These are phyloP conservation scores for Mionectes olivaceus DNA, from an alignment of 2,797 vertebrate genomes.

Conservation along the genomic window DNA sequence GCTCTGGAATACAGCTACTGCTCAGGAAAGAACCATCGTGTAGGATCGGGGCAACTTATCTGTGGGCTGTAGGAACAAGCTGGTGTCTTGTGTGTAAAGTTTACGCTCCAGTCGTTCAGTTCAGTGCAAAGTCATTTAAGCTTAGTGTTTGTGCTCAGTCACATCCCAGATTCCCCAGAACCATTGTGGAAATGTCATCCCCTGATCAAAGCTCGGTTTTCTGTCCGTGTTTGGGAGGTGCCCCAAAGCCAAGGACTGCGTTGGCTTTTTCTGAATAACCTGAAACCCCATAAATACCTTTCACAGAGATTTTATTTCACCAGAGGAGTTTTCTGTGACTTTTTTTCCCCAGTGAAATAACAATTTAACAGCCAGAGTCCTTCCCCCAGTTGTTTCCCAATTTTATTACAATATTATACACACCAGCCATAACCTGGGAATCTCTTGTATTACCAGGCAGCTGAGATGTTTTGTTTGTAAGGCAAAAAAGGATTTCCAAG, in stretches of 20 bases:
- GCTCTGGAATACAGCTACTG: neutral
- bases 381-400: neutral
- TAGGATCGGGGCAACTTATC: accelerated
- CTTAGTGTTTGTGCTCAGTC: neutral
- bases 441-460: neutral
- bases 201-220: neutral
- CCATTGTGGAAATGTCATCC: neutral
- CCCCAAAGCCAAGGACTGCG: neutral
- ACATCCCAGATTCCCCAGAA: neutral
- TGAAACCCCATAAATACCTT: neutral
- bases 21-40: accelerated
- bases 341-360: neutral
- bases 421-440: neutral
- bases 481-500: neutral
- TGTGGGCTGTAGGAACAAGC: neutral
- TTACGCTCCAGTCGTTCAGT: accelerated
- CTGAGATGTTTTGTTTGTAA: neutral
- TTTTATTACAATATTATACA: neutral
- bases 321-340: neutral
- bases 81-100: neutral
- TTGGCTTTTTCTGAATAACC: neutral
- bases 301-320: neutral
- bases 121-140: neutral
- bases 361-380: neutral
- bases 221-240: neutral